Conservation (phyloP, 2,888 invertebrate species). For the Thymelicus sylvestris region DNA sequence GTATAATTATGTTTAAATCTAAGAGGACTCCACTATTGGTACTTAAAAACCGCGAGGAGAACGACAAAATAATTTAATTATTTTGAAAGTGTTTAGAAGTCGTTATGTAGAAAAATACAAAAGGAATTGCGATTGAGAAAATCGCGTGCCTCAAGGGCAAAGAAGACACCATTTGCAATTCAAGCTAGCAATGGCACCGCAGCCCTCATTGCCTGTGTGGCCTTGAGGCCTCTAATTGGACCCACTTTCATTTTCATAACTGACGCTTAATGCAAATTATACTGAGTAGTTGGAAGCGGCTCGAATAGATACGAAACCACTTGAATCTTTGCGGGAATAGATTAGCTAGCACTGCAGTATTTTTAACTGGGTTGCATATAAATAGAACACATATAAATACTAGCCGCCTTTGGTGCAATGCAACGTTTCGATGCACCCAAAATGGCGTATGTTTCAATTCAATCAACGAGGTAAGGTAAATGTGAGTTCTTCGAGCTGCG, state of each 20-base stretch:
- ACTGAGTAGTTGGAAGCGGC: constrained; percentile 11
- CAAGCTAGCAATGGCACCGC: constrained; percentile 56
- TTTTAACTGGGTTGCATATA: constrained; percentile 36
- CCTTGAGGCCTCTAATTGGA: constrained; percentile 47
- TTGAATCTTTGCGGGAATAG: constrained; percentile 24
- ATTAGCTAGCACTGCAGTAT: constrained; percentile 31
- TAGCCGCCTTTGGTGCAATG: constrained; percentile 24
- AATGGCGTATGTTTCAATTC: constrained; percentile 25
- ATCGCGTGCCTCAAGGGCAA: constrained; percentile 46
- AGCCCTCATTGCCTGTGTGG: constrained; percentile 47
- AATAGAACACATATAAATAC: constrained; percentile 33
- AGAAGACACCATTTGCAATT: constrained; percentile 57
- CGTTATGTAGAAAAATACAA: too few species aligned
- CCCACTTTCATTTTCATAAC: constrained; percentile 32
- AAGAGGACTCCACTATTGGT: too few species aligned
- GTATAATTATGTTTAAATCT: too few species aligned
- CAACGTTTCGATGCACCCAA: constrained; percentile 31
- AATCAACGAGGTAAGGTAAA: not conserved
- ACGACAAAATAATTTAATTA: too few species aligned
- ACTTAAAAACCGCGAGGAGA: too few species aligned
- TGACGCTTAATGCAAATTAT: constrained; percentile 31
- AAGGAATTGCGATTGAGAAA: not conserved
- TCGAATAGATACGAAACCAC: constrained; percentile 25
- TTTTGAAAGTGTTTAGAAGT: too few species aligned
- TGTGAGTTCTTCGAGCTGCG: not conserved